Evolutionary conservation across 2,888 invertebrate genomes (phyloP).

Genomic region (Cacoxenus indagator): DNA sequence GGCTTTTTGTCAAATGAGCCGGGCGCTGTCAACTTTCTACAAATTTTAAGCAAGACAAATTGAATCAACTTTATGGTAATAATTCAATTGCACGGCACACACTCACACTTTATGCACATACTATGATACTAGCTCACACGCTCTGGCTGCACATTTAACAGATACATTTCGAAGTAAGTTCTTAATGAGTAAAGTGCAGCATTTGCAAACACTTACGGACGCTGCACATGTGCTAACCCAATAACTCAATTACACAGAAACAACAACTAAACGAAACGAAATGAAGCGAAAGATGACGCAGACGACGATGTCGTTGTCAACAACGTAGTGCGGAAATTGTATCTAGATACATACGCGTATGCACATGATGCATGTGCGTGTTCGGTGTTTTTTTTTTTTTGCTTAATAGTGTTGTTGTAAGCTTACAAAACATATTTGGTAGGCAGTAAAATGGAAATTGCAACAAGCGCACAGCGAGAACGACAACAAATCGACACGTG

Average conservation of each 20-base stretch:
- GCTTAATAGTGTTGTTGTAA: too few species aligned
- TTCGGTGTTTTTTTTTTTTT: too few species aligned
- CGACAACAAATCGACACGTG: conserved; percentile 1
- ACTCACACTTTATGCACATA: too few species aligned
- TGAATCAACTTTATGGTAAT: too few species aligned
- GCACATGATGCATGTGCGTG: background rate
- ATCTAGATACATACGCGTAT: background rate
- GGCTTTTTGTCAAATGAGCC: too few species aligned
- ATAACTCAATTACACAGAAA: conserved; percentile 8
- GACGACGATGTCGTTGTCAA: background rate
- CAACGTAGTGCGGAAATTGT: background rate
- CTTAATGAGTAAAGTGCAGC: conserved; percentile 2
- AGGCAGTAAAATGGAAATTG: conserved; percentile 11
- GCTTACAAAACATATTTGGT: too few species aligned
- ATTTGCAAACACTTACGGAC: background rate
- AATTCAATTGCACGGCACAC: too few species aligned
- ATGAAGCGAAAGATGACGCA: background rate
- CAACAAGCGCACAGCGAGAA: background rate
- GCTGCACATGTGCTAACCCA: background rate
- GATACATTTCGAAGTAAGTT: too few species aligned
- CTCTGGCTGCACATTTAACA: too few species aligned
- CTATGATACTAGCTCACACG: too few species aligned
- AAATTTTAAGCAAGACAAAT: too few species aligned
- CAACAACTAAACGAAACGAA: background rate
- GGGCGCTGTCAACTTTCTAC: too few species aligned